Percentiles rank a stretch among this genome's conserved stretches.
Evolutionary conservation across 1,140 invertebrate species (phyloP).

Genomic region (Metaphire vulgaris): DNA sequence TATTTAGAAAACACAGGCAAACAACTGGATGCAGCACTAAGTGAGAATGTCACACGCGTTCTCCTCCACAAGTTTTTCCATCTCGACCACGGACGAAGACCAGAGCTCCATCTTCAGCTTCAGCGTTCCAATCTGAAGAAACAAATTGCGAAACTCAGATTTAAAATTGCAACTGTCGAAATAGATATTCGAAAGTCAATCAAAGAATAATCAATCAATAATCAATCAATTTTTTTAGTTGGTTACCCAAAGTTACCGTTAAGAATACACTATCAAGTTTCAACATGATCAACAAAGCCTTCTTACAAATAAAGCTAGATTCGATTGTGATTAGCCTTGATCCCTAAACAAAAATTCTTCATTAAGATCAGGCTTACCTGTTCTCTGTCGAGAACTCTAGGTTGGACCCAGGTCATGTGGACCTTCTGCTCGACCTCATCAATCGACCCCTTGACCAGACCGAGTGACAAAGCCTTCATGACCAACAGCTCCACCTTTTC

Average conservation of each 20-base stretch:
- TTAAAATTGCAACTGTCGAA: too few relatives aligned
- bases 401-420: slow-evolving; percentile 85
- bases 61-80: slow-evolving; percentile 72
- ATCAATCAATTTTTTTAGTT: too few relatives aligned
- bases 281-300: neutral
- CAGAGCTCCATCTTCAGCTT: slow-evolving; percentile 69
- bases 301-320: neutral
- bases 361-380: too few relatives aligned
- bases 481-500: slow-evolving; percentile 85
- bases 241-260: too few relatives aligned
- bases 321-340: too few relatives aligned
- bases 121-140: slow-evolving; percentile 68
- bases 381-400: slow-evolving; percentile 71
- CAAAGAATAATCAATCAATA: too few relatives aligned
- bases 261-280: too few relatives aligned
- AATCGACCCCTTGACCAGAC: slow-evolving; percentile 85
- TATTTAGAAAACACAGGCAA: too few relatives aligned
- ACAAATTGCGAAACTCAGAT: too few relatives aligned
- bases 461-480: slow-evolving; percentile 96
- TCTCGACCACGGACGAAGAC: slow-evolving; percentile 73
- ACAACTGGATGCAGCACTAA: slow-evolving; percentile 33
- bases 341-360: too few relatives aligned
- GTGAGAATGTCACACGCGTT: slow-evolving; percentile 78
- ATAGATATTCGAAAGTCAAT: too few relatives aligned
- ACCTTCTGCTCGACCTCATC: slow-evolving; percentile 81